These are phyloP conservation scores for Naja naja DNA, from an alignment of 2,113 vertebrate species.

Conservation along the genomic window DNA sequence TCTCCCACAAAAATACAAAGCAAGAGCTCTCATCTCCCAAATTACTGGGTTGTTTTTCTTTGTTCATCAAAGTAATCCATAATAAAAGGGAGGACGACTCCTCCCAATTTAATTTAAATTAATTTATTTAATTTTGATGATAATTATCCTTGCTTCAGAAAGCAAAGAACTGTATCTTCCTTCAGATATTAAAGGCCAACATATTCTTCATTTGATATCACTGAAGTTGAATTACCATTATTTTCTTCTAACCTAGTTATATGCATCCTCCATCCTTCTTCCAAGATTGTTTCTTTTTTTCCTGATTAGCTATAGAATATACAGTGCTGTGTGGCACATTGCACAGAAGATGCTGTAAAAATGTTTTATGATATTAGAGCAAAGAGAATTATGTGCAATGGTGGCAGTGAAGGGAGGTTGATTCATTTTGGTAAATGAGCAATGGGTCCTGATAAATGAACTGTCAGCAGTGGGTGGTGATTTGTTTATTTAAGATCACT, in stretches of 20 bases:
- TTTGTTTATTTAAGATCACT: constrained; percentile 52
- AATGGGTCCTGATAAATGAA: constrained; percentile 42
- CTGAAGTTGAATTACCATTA: background rate
- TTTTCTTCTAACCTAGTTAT: background rate
- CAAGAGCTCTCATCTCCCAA: background rate
- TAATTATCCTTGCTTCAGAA: background rate
- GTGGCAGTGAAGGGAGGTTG: background rate
- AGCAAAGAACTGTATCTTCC: background rate
- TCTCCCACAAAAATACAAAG: background rate
- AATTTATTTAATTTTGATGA: background rate
- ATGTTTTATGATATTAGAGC: constrained; percentile 53
- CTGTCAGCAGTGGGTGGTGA: constrained; percentile 54
- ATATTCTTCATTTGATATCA: background rate
- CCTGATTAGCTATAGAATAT: constrained; percentile 57
- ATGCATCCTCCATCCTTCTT: background rate
- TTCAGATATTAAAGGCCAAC: background rate
- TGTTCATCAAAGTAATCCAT: background rate
- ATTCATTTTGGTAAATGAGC: constrained; percentile 49
- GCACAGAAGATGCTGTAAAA: constrained; percentile 51
- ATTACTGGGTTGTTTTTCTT: background rate
- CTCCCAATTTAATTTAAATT: background rate
- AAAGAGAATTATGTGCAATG: constrained; percentile 45
- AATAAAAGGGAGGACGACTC: background rate
- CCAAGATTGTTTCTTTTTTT: constrained; percentile 51
- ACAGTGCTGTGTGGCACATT: constrained; percentile 47